Conservation (phyloP, 2,113 vertebrate genomes). For the Oncorhynchus keta region DNA sequence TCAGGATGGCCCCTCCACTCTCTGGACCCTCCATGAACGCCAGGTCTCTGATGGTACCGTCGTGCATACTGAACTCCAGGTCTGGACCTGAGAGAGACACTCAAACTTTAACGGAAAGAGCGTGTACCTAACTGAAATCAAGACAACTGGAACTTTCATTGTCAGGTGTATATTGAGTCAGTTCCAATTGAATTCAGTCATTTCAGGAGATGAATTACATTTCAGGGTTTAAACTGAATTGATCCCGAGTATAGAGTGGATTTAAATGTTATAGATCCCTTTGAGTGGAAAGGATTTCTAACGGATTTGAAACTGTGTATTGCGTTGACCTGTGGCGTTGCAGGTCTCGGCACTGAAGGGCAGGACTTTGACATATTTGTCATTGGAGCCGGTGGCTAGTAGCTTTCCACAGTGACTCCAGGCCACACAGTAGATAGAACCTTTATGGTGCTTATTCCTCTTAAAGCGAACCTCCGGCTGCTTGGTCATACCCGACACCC, state of each 20-base stretch:
- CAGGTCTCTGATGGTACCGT: conserved; percentile 96
- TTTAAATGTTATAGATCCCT: too few relatives aligned
- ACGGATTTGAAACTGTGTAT: too few relatives aligned
- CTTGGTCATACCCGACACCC: conserved; percentile 68
- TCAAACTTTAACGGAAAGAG: too few relatives aligned
- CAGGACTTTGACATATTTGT: conserved; percentile 97
- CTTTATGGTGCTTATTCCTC: conserved; percentile 98
- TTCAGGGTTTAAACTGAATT: too few relatives aligned
- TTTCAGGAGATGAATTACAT: too few relatives aligned
- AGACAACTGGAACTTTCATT: too few relatives aligned
- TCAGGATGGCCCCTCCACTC: conserved; percentile 94
- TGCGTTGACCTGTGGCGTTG: conserved; percentile 88
- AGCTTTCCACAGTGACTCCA: conserved; percentile 97
- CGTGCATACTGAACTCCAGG: conserved; percentile 97
- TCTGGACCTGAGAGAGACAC: conserved; percentile 82
- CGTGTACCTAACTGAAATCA: too few relatives aligned
- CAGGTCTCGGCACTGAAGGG: conserved; percentile 96
- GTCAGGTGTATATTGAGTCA: too few relatives aligned
- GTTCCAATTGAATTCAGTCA: too few relatives aligned
- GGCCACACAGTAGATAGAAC: conserved; percentile 97
- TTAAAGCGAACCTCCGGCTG: conserved; percentile 91
- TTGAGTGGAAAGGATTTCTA: too few relatives aligned
- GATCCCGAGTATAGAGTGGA: too few relatives aligned
- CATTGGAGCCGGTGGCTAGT: conserved; percentile 94
- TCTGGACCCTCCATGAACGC: conserved; percentile 99